Percentiles rank a stretch among this genome's conserved stretches.
Evolutionary conservation across 2,888 invertebrate species (phyloP).

Genomic region (Aphidoletes aphidimyza): DNA sequence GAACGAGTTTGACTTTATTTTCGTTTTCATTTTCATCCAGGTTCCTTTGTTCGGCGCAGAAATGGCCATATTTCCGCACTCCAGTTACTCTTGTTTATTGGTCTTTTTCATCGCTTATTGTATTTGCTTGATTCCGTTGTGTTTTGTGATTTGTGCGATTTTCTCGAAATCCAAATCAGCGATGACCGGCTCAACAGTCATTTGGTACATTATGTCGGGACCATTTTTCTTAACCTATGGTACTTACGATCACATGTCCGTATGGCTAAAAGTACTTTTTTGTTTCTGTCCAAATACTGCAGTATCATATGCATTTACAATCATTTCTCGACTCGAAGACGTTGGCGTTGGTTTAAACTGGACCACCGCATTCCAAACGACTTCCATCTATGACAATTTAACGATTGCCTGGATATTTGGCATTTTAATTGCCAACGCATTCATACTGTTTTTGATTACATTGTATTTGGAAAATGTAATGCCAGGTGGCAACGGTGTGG

Average conservation of each 20-base stretch:
- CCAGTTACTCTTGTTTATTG: conserved; percentile 74
- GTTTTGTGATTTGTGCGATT: conserved; percentile 82
- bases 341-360: conserved; percentile 66
- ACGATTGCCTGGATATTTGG: conserved; percentile 76
- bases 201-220: conserved; percentile 80
- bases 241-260: conserved; percentile 51
- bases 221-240: conserved; percentile 79
- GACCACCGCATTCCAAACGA: conserved; percentile 70
- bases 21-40: too few species aligned
- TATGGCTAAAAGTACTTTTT: too few species aligned
- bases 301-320: too few species aligned
- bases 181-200: conserved; percentile 78
- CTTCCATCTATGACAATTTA: conserved; percentile 73
- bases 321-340: too few species aligned
- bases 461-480: conserved; percentile 83
- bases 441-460: conserved; percentile 77
- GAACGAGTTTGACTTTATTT: too few species aligned
- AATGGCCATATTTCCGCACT: conserved; percentile 78
- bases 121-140: conserved; percentile 77
- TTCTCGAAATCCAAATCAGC: conserved; percentile 85
- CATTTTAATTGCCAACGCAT: conserved; percentile 71
- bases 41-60: too few species aligned
- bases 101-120: conserved; percentile 79
- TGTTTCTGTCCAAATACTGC: too few species aligned
- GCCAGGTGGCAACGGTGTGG: conserved; percentile 84